A percentile compares a stretch with the other conserved stretches of the same genome.
phyloP scores from a whole-genome alignment of 2,888 invertebrate species.

The Clistopyga incitator region DNA sequence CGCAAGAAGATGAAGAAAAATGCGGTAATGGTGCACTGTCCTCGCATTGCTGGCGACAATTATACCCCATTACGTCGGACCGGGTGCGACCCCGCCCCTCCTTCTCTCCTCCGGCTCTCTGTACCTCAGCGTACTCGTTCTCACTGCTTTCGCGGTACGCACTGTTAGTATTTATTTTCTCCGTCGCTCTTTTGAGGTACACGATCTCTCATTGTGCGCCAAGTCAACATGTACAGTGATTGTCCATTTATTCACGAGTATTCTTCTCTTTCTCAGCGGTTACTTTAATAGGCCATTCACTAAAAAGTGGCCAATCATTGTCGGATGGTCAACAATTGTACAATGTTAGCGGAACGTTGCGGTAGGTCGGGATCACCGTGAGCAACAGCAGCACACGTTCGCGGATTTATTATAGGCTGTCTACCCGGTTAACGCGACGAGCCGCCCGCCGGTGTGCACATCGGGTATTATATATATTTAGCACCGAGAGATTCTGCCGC shows the following conservation, averaged over 20 bases:
- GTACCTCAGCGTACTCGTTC: slow-evolving; percentile 23
- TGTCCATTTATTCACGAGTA: slow-evolving; percentile 1
- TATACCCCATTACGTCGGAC: slow-evolving; percentile 83
- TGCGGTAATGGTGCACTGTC: slow-evolving; percentile 84
- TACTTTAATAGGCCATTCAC: not conserved
- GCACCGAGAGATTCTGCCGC: slow-evolving; percentile 37
- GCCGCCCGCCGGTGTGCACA: slow-evolving; percentile 43
- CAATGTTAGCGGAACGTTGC: slow-evolving; percentile 73
- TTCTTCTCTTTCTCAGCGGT: not conserved
- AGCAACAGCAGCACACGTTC: slow-evolving; percentile 65
- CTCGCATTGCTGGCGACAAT: slow-evolving; percentile 84
- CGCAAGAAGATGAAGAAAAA: slow-evolving; percentile 80
- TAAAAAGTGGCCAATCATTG: slow-evolving; percentile 1
- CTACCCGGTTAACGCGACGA: slow-evolving; percentile 34
- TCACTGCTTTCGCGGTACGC: slow-evolving; percentile 20
- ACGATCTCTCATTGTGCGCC: not conserved
- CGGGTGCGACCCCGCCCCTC: slow-evolving; percentile 67
- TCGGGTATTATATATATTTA: slow-evolving; percentile 39
- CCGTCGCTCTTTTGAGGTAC: not conserved
- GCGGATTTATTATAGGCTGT: slow-evolving; percentile 76
- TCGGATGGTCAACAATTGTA: slow-evolving; percentile 1
- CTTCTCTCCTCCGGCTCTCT: slow-evolving; percentile 16
- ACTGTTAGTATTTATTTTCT: not conserved
- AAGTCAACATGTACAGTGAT: not conserved
- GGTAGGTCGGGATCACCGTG: slow-evolving; percentile 79